A percentile compares a stretch with the other conserved stretches of the same genome.
phyloP scores from a whole-genome alignment of 2,888 invertebrate genomes.

The Andrena trimmerana region DNA sequence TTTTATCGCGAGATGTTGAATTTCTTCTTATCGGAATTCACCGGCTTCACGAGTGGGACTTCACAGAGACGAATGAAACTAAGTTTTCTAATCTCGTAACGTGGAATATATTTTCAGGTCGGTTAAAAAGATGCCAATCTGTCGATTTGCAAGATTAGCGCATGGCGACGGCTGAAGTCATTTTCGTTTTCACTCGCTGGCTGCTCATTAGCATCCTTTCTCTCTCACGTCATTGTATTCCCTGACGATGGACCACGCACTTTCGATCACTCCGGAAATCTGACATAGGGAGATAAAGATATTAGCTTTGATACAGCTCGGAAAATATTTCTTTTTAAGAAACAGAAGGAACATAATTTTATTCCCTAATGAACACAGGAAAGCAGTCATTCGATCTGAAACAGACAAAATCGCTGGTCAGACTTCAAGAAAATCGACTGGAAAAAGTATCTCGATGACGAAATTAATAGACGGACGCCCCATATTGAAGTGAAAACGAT shows the following conservation, averaged over 20 bases:
- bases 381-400: too few relatives aligned
- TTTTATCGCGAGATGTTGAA: too few relatives aligned
- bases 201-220: constrained; percentile 43
- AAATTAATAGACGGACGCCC: not conserved
- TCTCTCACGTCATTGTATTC: constrained; percentile 48
- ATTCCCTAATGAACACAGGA: too few relatives aligned
- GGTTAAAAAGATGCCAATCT: not conserved
- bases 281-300: constrained; percentile 42
- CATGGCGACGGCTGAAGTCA: not conserved
- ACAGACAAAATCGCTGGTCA: too few relatives aligned
- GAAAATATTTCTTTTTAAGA: too few relatives aligned
- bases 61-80: not conserved
- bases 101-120: not conserved
- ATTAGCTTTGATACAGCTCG: not conserved
- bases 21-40: too few relatives aligned
- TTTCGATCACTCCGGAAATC: constrained; percentile 70
- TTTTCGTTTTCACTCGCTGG: not conserved
- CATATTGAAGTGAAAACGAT: not conserved
- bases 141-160: not conserved
- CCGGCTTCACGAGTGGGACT: too few relatives aligned
- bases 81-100: not conserved
- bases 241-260: constrained; percentile 62
- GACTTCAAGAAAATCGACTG: not conserved
- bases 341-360: too few relatives aligned
- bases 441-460: not conserved